These are phyloP conservation scores for Drosophila antonietae DNA, from an alignment of 2,888 invertebrate species.

Conservation along the genomic window DNA sequence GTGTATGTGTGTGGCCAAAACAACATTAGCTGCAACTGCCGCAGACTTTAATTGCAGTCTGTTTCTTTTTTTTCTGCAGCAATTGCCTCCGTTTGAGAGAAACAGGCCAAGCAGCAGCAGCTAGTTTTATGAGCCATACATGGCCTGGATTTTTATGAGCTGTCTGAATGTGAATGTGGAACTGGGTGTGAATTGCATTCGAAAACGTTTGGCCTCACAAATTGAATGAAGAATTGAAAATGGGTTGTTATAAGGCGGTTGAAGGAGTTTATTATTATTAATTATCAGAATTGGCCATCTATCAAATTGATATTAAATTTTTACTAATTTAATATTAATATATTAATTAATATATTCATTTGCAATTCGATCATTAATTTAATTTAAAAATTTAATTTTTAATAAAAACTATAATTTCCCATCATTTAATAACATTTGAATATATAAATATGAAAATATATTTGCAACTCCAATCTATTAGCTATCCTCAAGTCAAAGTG, in stretches of 20 bases:
- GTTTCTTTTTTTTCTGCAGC: not conserved
- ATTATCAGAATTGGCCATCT: no score
- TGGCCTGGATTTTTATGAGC: constrained; percentile 17
- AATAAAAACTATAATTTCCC: no score
- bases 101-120: constrained; percentile 11
- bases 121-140: constrained; percentile 5
- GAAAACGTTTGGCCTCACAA: not conserved
- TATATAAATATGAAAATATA: no score
- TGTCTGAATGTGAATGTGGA: not conserved
- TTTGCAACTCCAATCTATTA: no score
- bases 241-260: not conserved
- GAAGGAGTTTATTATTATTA: not conserved
- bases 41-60: constrained; percentile 48
- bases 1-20: not conserved
- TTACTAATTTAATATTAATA: not conserved
- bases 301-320: not conserved
- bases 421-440: no score
- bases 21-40: constrained; percentile 22
- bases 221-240: not conserved
- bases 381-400: no score
- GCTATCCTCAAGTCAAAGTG: not conserved
- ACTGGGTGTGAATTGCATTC: constrained; percentile 2
- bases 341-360: not conserved
- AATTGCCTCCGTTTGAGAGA: not conserved
- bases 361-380: no score